A percentile compares a stretch with the other conserved stretches of the same genome.
Conservation (phyloP, 2,113 vertebrate genomes). For the Scortum barcoo region DNA sequence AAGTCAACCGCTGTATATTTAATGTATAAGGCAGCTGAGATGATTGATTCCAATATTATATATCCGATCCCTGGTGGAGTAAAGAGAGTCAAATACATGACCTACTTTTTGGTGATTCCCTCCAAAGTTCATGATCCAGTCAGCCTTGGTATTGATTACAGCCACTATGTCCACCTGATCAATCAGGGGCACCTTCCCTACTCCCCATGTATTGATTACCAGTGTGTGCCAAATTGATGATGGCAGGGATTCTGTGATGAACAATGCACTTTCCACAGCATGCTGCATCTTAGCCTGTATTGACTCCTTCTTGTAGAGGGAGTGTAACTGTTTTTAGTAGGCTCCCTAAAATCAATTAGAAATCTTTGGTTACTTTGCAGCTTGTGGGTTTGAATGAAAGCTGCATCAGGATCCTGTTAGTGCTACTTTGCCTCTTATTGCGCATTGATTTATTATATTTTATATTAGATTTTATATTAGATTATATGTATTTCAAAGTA, state of each 20-base stretch:
- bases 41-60: constrained; percentile 9
- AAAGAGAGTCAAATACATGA: constrained; percentile 6
- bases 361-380: constrained; percentile 45
- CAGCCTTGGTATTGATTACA: constrained; percentile 51
- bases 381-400: constrained; percentile 36
- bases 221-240: constrained; percentile 44
- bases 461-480: constrained; percentile 16
- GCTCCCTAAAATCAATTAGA: constrained; percentile 56
- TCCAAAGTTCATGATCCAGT: constrained; percentile 43
- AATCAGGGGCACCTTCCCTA: constrained; percentile 51
- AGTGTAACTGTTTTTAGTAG: constrained; percentile 37
- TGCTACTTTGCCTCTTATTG: constrained; percentile 5
- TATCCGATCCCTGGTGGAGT: neutral
- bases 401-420: constrained; percentile 12
- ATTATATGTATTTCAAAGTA: constrained; percentile 8
- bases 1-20: neutral
- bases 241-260: constrained; percentile 42
- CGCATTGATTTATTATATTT: constrained; percentile 1
- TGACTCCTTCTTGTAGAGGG: constrained; percentile 29
- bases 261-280: constrained; percentile 17
- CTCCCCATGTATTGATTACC: constrained; percentile 64
- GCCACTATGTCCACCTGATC: constrained; percentile 40
- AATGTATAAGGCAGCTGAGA: neutral
- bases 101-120: constrained; percentile 15
- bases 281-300: neutral